Base-by-base conservation (phyloP, 2,888 invertebrate genomes). In the Anagyrus pseudococci region DNA sequence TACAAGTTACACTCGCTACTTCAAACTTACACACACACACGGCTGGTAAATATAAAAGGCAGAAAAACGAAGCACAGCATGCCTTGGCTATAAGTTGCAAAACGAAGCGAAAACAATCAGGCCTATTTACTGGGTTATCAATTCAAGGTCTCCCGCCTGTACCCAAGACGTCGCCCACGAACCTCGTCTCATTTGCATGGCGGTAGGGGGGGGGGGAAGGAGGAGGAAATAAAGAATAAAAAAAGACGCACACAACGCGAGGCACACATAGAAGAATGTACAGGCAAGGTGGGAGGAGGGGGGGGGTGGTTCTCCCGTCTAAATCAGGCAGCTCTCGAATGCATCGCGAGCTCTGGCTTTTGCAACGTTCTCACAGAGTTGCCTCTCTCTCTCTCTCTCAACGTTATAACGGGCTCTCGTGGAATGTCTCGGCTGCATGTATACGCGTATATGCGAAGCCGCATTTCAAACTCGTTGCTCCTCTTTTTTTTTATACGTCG, bases 351-450 rank as follows among this genome's bases (percentile, higher is more conserved):
- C 43, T 2, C 3, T n/a, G 33, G 6, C 62, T 62, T 62, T 62
- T 53, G 53, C 58, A 62, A 62, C 23, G 17, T 50, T 62, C 48
- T 53, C 48, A 29, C 22, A n/a, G n/a, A n/a, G n/a, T n/a, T n/a
- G n/a, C n/a, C n/a, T n/a, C n/a, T n/a, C n/a, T n/a, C n/a, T n/a
- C n/a, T n/a, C n/a, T n/a, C n/a, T 25, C 43, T 25, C 57, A 47
- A 57, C 53, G 64, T 60, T 64, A 64, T 60, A 60, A 60, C 60
- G 64, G 64, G 53, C 60, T 53, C 29, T 37, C 33, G 33, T 43
- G 52, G 56, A 64, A 64, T 64, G 52, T 50, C 58, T 37, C 43
- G 65, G 40, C 57, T 40, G 55, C 43, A 41, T 33, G 41, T 25
- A 20, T 43, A 22, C 52, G 29, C 19, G 40, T 4, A 19, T 10